phyloP scores from a whole-genome alignment of 2,113 vertebrate genomes.

The Bujurquina vittata region DNA sequence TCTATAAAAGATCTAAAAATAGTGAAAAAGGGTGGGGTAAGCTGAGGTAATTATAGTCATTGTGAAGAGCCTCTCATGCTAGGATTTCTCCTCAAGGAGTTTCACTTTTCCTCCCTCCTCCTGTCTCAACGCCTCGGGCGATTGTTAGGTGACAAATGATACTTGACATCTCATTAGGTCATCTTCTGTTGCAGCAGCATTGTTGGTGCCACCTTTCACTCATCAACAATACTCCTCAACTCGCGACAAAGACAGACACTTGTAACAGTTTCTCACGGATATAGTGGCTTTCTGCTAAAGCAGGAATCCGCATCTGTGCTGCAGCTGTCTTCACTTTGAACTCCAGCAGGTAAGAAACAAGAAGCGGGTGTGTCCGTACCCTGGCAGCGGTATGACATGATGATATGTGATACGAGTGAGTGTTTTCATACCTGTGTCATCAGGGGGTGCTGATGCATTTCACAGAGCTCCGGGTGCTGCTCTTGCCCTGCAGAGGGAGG shows the following conservation, averaged over 20 bases:
- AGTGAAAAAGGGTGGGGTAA: conserved; percentile 36
- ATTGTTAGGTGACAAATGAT: conserved; percentile 38
- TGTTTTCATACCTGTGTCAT: conserved; percentile 28
- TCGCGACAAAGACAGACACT: not conserved
- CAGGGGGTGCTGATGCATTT: conserved; percentile 66
- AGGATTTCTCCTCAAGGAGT: conserved; percentile 54
- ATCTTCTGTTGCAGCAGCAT: conserved; percentile 33
- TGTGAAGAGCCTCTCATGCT: conserved; percentile 21
- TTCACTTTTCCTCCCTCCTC: conserved; percentile 45
- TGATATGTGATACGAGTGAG: not conserved
- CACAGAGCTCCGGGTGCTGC: conserved; percentile 52
- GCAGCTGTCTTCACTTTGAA: not conserved
- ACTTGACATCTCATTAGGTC: conserved; percentile 22
- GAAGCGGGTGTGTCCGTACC: not conserved
- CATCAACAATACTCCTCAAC: conserved; percentile 1
- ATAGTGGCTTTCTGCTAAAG: not conserved
- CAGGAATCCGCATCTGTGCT: not conserved
- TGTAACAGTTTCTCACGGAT: conserved; percentile 14
- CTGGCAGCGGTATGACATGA: not conserved
- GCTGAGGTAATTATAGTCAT: conserved; percentile 37
- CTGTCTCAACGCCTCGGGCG: conserved; percentile 16
- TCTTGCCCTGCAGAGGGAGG: conserved; percentile 46
- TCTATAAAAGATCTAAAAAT: conserved; percentile 50
- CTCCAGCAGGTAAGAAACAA: not conserved
- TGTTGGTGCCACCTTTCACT: conserved; percentile 36